Conservation (phyloP, 1,140 invertebrate species). For the Bombyx mandarina region DNA sequence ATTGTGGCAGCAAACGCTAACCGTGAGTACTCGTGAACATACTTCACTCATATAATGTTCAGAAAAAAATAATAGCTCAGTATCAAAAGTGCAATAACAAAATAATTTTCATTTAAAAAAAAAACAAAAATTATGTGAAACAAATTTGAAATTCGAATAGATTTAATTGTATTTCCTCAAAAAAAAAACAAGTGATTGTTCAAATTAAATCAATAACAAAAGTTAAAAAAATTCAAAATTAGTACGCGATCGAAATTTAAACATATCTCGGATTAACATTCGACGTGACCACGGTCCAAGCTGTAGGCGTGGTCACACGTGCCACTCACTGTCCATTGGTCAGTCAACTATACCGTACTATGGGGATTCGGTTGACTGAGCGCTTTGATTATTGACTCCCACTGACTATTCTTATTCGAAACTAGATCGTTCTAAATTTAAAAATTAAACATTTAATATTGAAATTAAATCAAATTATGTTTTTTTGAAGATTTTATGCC, state of each 20-base stretch:
- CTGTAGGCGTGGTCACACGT: conserved; percentile 20
- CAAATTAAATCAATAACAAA: not conserved
- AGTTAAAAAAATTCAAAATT: not conserved
- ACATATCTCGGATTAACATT: too few relatives aligned
- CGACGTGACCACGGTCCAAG: conserved; percentile 14
- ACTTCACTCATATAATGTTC: too few relatives aligned
- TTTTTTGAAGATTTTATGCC: too few relatives aligned
- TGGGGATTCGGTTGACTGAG: too few relatives aligned
- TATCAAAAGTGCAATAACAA: not conserved
- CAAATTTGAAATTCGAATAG: not conserved
- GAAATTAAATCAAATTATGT: too few relatives aligned
- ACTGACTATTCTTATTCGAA: too few relatives aligned
- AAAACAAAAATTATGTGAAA: not conserved
- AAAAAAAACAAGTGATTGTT: too few relatives aligned
- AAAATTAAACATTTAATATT: too few relatives aligned
- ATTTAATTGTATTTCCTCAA: not conserved
- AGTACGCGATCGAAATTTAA: not conserved
- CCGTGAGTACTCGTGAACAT: too few relatives aligned
- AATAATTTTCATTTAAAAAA: not conserved
- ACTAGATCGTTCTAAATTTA: too few relatives aligned
- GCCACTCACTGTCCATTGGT: conserved; percentile 20
- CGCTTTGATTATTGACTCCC: too few relatives aligned
- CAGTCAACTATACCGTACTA: conserved; percentile 5
- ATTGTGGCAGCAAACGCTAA: too few relatives aligned
- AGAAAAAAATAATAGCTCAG: not conserved